phyloP scores from a whole-genome alignment of 2,888 invertebrate genomes.

The Coelinius sp. region DNA sequence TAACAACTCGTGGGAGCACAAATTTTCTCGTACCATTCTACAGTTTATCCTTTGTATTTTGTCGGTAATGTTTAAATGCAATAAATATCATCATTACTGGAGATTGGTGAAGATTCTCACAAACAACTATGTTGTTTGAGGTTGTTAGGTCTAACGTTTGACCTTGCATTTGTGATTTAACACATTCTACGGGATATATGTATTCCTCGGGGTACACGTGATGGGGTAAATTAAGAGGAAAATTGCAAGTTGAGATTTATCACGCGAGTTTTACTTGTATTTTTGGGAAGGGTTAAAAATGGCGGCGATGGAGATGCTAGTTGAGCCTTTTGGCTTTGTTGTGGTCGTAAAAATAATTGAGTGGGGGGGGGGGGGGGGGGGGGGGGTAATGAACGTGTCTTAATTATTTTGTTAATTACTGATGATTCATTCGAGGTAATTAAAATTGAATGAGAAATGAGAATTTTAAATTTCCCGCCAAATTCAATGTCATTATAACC shows the following conservation, averaged over 20 bases:
- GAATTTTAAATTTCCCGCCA: not conserved
- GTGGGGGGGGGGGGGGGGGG: too few species aligned
- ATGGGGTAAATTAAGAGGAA: not conserved
- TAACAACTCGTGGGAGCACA: slow-evolving; percentile 18
- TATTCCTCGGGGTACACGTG: not conserved
- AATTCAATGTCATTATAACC: not conserved
- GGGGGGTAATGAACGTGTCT: not conserved
- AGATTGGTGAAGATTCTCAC: slow-evolving; percentile 6
- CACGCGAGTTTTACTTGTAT: not conserved
- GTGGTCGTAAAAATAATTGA: not conserved
- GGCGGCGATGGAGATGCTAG: not conserved
- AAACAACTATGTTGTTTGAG: not conserved
- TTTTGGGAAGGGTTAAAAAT: not conserved
- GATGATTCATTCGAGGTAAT: too few species aligned
- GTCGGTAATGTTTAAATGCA: not conserved
- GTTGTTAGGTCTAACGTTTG: slow-evolving; percentile 3
- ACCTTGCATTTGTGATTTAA: not conserved
- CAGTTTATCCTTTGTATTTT: not conserved
- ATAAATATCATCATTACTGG: slow-evolving; percentile 4
- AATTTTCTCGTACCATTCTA: not conserved
- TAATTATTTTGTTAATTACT: not conserved
- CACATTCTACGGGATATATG: not conserved
- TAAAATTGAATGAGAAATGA: not conserved
- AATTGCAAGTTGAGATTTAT: not conserved
- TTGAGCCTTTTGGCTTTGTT: not conserved